phyloP scores from a whole-genome alignment of 2,797 vertebrate species.

The Distichodus sexfasciatus region DNA sequence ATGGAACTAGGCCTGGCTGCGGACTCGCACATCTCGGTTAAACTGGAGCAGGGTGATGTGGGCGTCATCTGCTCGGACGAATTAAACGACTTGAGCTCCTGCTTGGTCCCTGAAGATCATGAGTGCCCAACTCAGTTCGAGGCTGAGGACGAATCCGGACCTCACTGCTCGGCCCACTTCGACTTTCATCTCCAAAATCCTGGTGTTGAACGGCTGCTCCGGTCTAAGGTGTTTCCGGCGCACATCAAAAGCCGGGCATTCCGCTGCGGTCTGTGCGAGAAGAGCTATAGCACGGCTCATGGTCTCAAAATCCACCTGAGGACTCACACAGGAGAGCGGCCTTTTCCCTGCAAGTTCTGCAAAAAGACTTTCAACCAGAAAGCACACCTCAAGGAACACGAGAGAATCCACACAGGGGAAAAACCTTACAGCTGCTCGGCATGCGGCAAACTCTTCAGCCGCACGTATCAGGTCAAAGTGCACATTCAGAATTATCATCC shows the following conservation, averaged over 20 bases:
- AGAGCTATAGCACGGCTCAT: conserved; percentile 34
- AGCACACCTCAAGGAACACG: conserved; percentile 35
- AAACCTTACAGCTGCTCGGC: conserved; percentile 36
- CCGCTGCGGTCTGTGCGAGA: conserved; percentile 31
- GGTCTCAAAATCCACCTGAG: conserved; percentile 33
- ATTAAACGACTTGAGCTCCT: neutral
- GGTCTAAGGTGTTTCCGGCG: neutral
- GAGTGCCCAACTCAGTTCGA: neutral
- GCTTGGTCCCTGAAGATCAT: neutral
- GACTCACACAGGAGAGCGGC: conserved; percentile 35
- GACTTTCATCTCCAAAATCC: conserved; percentile 26
- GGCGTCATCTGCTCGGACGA: too few species aligned
- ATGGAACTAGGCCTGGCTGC: neutral
- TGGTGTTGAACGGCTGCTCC: neutral
- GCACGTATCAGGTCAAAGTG: conserved; percentile 36
- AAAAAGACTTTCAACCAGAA: conserved; percentile 41
- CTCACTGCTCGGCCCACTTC: neutral
- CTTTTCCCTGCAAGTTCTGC: conserved; percentile 34
- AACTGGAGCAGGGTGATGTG: conserved; percentile 1
- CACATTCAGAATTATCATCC: conserved; percentile 38
- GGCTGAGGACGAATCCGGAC: neutral
- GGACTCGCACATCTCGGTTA: neutral
- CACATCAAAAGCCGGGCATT: neutral
- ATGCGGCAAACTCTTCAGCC: conserved; percentile 33
- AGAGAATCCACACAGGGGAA: conserved; percentile 43